Percentiles rank a stretch among this genome's conserved stretches.
These are phyloP conservation scores for Pelochelys cantorii DNA, from an alignment of 2,797 vertebrate species.

Conservation along the genomic window DNA sequence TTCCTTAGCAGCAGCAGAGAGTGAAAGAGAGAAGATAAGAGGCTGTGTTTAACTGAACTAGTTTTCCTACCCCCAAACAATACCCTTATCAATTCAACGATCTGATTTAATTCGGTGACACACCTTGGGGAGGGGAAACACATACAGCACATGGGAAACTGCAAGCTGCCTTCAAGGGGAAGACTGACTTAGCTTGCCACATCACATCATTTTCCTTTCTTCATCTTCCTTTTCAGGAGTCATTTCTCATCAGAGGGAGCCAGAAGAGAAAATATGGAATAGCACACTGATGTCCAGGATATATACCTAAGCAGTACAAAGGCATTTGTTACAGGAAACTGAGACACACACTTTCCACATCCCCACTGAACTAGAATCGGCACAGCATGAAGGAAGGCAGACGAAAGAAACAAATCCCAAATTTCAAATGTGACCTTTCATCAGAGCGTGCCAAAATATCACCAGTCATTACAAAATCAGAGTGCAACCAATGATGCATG, in stretches of 20 bases:
- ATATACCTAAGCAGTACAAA: neutral
- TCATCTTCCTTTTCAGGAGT: neutral
- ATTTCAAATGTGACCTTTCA: neutral
- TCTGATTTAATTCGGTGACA: neutral
- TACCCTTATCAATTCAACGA: neutral
- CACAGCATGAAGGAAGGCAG: neutral
- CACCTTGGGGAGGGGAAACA: neutral
- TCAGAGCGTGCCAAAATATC: neutral
- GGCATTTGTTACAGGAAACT: neutral
- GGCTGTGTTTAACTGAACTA: neutral
- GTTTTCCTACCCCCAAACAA: neutral
- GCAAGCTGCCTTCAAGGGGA: neutral
- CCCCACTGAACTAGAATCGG: neutral
- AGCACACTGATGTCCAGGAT: neutral
- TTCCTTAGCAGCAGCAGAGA: slow-evolving; percentile 14
- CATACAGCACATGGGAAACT: fast-evolving
- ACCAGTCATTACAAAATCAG: fast-evolving
- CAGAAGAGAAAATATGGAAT: neutral
- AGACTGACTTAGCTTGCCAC: neutral
- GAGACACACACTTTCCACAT: neutral
- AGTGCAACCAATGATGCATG: neutral
- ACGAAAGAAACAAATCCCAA: neutral
- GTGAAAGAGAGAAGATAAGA: neutral
- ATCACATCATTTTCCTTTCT: neutral
- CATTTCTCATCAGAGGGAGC: neutral